These are phyloP conservation scores for Callosobruchus maculatus DNA, from an alignment of 2,888 invertebrate species.

Conservation along the genomic window DNA sequence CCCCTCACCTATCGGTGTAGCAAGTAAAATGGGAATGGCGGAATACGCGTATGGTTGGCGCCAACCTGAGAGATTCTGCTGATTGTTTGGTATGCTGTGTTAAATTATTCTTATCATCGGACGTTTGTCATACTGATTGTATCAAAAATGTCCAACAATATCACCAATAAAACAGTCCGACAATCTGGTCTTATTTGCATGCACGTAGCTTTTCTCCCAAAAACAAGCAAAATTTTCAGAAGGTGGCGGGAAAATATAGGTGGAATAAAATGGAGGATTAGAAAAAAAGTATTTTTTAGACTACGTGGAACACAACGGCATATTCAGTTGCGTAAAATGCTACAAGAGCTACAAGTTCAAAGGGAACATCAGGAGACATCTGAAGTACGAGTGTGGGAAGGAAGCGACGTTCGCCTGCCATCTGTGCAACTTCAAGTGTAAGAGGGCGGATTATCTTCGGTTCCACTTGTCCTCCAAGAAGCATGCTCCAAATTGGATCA, in stretches of 20 bases:
- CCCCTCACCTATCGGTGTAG: no score
- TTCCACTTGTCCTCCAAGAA: conserved; percentile 38
- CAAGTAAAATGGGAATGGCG: no score
- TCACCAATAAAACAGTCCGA: neutral
- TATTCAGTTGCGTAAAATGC: conserved; percentile 31
- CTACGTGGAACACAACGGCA: conserved; percentile 30
- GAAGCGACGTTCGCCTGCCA: conserved; percentile 62
- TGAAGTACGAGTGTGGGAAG: conserved; percentile 68
- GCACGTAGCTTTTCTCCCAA: neutral
- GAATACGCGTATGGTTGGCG: no score
- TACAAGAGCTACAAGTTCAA: conserved; percentile 35
- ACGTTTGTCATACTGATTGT: no score
- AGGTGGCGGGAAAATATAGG: conserved; percentile 10
- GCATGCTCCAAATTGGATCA: conserved; percentile 13
- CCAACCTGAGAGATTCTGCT: no score
- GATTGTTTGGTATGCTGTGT: no score
- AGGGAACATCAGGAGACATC: conserved; percentile 52
- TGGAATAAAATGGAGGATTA: conserved; percentile 1
- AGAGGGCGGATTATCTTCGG: conserved; percentile 59
- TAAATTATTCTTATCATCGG: no score
- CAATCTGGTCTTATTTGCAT: neutral
- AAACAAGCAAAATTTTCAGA: neutral
- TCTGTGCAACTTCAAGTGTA: conserved; percentile 61
- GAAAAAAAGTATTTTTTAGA: conserved; percentile 13
- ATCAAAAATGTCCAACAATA: no score